phyloP scores from a whole-genome alignment of 2,888 invertebrate species.

The Tiphia femorata region DNA sequence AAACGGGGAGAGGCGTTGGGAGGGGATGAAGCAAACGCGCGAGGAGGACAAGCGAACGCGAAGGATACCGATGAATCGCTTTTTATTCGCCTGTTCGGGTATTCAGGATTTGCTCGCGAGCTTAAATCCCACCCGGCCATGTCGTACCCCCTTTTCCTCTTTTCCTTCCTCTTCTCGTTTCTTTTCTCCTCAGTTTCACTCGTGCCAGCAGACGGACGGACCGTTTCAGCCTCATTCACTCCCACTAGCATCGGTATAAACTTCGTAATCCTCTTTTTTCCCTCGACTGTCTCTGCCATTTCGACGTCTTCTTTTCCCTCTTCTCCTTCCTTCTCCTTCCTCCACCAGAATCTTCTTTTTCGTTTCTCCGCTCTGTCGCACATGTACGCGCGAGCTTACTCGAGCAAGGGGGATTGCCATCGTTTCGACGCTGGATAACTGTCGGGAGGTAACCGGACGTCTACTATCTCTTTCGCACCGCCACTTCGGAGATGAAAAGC shows the following conservation, averaged over 20 bases:
- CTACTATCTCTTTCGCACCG: constrained; percentile 1
- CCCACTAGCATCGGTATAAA: constrained; percentile 20
- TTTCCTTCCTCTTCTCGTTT: neutral
- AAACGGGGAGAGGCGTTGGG: too few relatives aligned
- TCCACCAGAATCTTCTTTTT: neutral
- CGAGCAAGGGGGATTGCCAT: constrained; percentile 10
- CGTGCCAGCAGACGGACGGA: too few relatives aligned
- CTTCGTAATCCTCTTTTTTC: constrained; percentile 1
- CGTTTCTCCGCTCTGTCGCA: neutral
- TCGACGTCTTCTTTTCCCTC: neutral
- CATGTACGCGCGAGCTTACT: neutral
- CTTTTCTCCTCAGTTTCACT: neutral
- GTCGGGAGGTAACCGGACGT: constrained; percentile 18
- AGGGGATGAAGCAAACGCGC: too few relatives aligned
- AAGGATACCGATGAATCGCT: constrained; percentile 12
- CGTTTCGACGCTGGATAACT: constrained; percentile 28
- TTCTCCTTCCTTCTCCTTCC: neutral
- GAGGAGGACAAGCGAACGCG: neutral
- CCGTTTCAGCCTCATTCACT: constrained; percentile 10
- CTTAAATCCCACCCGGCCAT: constrained; percentile 25
- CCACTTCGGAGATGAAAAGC: constrained; percentile 31
- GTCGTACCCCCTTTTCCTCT: neutral
- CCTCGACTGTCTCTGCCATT: neutral
- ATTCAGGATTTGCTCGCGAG: constrained; percentile 30
- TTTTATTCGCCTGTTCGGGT: constrained; percentile 15